phyloP scores from a whole-genome alignment of 2,888 invertebrate genomes.

The Rugalucina vietnamica region DNA sequence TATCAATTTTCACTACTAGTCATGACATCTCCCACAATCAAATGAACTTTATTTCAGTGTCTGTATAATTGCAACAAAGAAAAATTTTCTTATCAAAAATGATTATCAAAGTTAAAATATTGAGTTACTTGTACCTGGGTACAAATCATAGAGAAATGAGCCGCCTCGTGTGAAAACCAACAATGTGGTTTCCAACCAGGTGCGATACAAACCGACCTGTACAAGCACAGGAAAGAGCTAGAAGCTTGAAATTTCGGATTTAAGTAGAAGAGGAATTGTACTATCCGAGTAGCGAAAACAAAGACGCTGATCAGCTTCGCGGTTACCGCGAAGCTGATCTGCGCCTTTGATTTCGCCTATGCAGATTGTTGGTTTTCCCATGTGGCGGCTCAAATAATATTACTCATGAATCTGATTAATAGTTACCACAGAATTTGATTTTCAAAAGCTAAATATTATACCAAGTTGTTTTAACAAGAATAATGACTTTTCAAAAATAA shows the following conservation, averaged over 20 bases:
- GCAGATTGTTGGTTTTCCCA: no score
- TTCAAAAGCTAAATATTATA: not conserved
- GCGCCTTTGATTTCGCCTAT: no score
- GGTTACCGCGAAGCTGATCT: no score
- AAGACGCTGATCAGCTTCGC: no score
- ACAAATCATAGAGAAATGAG: not conserved
- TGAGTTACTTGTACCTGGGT: not conserved
- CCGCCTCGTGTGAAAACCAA: no score
- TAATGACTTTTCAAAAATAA: not conserved
- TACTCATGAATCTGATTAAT: constrained; percentile 1
- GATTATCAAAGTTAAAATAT: constrained; percentile 6
- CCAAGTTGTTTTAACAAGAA: not conserved
- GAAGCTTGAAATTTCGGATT: no score
- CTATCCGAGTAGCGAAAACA: no score
- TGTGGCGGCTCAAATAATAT: no score
- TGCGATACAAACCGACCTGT: no score
- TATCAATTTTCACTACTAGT: not conserved
- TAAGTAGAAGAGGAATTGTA: no score
- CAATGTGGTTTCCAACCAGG: no score
- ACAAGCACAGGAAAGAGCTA: no score
- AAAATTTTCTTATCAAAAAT: not conserved
- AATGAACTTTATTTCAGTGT: not conserved
- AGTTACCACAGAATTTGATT: not conserved
- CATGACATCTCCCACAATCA: not conserved
- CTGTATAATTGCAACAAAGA: not conserved